phyloP scores from a whole-genome alignment of 2,113 vertebrate genomes.

The Perccottus glenii region DNA sequence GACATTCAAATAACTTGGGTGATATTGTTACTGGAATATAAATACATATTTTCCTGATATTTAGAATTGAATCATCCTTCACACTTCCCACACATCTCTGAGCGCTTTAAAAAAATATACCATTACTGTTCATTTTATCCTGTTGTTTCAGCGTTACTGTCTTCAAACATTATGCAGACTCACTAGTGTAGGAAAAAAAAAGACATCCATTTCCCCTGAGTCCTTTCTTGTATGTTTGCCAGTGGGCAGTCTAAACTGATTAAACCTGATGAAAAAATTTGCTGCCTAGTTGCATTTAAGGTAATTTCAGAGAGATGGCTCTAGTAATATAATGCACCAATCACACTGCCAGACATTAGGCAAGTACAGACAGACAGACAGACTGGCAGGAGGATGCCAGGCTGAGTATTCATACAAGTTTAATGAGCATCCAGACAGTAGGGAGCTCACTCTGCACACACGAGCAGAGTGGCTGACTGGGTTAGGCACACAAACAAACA shows the following conservation, averaged over 20 bases:
- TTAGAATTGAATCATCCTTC: not conserved
- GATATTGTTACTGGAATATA: too few relatives aligned
- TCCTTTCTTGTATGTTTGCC: conserved; percentile 33
- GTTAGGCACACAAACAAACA: conserved; percentile 51
- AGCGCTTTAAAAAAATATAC: conserved; percentile 26
- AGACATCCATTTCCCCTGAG: conserved; percentile 34
- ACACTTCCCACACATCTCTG: not conserved
- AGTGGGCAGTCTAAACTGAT: conserved; percentile 42
- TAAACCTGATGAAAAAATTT: conserved; percentile 47
- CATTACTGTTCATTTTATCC: conserved; percentile 37
- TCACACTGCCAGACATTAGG: conserved; percentile 47
- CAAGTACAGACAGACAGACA: conserved; percentile 53
- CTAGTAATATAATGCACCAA: conserved; percentile 48
- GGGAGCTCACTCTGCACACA: conserved; percentile 60
- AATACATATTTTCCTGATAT: not conserved
- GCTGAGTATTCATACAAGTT: conserved; percentile 79
- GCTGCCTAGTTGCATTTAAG: conserved; percentile 42
- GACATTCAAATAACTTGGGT: too few relatives aligned
- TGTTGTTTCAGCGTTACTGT: conserved; percentile 39
- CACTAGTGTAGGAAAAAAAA: conserved; percentile 16
- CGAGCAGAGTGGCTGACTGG: conserved; percentile 36
- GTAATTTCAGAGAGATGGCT: conserved; percentile 38
- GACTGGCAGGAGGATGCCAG: conserved; percentile 55
- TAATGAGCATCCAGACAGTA: conserved; percentile 76
- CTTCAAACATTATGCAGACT: conserved; percentile 26